Evolutionary conservation across 2,888 invertebrate genomes (phyloP).

Genomic region (Serrognathus titanus): DNA sequence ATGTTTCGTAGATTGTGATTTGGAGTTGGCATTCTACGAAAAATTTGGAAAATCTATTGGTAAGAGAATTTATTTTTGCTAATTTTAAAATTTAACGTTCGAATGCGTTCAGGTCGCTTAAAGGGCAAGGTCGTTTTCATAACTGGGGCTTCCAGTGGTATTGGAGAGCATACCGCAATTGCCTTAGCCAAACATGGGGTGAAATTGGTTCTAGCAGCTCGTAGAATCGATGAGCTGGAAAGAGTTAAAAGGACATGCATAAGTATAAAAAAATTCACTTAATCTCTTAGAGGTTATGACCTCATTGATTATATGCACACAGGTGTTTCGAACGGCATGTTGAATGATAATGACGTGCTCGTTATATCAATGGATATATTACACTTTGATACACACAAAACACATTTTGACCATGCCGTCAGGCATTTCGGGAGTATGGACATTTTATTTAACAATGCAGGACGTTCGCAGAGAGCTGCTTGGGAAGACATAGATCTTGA

Average conservation of each 20-base stretch:
- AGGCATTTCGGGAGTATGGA: slow-evolving; percentile 70
- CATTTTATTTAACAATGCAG: slow-evolving; percentile 78
- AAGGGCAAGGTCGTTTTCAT: slow-evolving; percentile 73
- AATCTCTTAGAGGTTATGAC: neutral
- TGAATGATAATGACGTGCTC: slow-evolving; percentile 61
- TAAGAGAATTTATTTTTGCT: slow-evolving; percentile 38
- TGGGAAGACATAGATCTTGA: slow-evolving; percentile 68
- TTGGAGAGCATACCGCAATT: slow-evolving; percentile 71
- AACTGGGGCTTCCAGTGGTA: slow-evolving; percentile 81
- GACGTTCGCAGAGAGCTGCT: slow-evolving; percentile 69
- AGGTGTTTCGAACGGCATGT: slow-evolving; percentile 45
- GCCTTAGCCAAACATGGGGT: slow-evolving; percentile 64
- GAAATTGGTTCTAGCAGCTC: slow-evolving; percentile 65
- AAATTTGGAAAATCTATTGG: slow-evolving; percentile 60
- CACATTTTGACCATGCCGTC: slow-evolving; percentile 59
- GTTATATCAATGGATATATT: slow-evolving; percentile 68
- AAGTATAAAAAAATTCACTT: slow-evolving; percentile 37
- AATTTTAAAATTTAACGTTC: neutral
- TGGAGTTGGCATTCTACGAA: slow-evolving; percentile 56
- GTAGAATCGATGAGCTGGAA: slow-evolving; percentile 61
- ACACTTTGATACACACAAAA: slow-evolving; percentile 57
- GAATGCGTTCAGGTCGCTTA: slow-evolving; percentile 22
- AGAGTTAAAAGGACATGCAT: slow-evolving; percentile 64
- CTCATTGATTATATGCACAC: slow-evolving; percentile 20
- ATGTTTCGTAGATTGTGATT: slow-evolving; percentile 59